Conservation (phyloP, 64 coral and sea anemone genomes). For the Montipora sp. region DNA sequence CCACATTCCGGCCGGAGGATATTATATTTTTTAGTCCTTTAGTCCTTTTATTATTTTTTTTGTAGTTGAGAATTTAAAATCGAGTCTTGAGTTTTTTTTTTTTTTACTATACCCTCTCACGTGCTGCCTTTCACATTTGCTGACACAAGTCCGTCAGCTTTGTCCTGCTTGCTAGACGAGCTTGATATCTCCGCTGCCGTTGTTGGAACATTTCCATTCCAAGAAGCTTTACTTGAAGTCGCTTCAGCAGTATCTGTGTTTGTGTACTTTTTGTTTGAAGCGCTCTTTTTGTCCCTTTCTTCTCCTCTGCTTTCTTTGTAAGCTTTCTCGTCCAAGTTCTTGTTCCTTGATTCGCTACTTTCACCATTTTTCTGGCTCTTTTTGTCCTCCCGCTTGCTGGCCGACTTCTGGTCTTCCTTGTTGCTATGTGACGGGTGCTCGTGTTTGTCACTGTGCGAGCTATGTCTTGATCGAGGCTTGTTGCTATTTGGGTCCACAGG, state of each 20-base stretch:
- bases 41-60: conserved; percentile 27
- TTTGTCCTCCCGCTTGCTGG: conserved; percentile 16
- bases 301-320: neutral
- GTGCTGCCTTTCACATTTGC: neutral
- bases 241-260: neutral
- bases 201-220: neutral
- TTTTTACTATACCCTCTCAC: neutral
- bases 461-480: conserved; percentile 70
- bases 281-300: neutral
- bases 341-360: conserved; percentile 11
- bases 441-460: conserved; percentile 66
- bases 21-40: neutral
- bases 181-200: neutral
- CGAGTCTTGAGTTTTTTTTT: neutral
- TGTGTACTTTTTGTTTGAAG: neutral
- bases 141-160: neutral
- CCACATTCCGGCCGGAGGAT: neutral
- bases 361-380: neutral
- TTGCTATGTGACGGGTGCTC: conserved; percentile 22
- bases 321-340: neutral
- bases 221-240: neutral
- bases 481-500: conserved; percentile 88
- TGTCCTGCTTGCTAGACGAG: neutral
- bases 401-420: conserved; percentile 30
- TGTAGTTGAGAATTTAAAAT: neutral